phyloP scores from a whole-genome alignment of 2,113 vertebrate species.

The Neopipo cinnamomea region DNA sequence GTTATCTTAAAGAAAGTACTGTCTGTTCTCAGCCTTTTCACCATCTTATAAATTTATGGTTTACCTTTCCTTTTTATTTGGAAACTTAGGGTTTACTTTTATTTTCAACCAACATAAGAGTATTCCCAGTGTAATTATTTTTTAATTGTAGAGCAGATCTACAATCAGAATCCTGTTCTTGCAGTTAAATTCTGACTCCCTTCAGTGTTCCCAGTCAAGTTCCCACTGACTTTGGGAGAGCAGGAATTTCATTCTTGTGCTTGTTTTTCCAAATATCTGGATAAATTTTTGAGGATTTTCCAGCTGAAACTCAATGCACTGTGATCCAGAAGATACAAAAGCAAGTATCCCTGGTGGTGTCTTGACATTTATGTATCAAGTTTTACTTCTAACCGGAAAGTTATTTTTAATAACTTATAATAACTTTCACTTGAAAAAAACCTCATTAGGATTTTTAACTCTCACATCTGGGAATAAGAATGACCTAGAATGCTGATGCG shows the following conservation, averaged over 20 bases:
- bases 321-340: not conserved
- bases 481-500: conserved; percentile 52
- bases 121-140: not conserved
- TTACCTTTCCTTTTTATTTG: not conserved
- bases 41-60: not conserved
- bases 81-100: not conserved
- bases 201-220: not conserved
- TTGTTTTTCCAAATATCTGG: not conserved
- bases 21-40: not conserved
- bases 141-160: not conserved
- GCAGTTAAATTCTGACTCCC: not conserved
- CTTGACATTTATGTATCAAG: conserved; percentile 9
- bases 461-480: conserved; percentile 55
- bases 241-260: not conserved
- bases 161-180: not conserved
- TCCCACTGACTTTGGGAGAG: not conserved
- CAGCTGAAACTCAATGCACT: not conserved
- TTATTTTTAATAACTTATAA: conserved; percentile 60
- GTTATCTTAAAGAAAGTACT: not conserved
- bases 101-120: not conserved
- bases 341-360: conserved; percentile 8
- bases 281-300: not conserved
- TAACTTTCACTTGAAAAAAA: conserved; percentile 19
- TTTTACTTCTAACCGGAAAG: conserved; percentile 50
- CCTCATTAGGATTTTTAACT: conserved; percentile 50